phyloP scores from a whole-genome alignment of 2,113 vertebrate genomes.

The Baryphthengus martii region DNA sequence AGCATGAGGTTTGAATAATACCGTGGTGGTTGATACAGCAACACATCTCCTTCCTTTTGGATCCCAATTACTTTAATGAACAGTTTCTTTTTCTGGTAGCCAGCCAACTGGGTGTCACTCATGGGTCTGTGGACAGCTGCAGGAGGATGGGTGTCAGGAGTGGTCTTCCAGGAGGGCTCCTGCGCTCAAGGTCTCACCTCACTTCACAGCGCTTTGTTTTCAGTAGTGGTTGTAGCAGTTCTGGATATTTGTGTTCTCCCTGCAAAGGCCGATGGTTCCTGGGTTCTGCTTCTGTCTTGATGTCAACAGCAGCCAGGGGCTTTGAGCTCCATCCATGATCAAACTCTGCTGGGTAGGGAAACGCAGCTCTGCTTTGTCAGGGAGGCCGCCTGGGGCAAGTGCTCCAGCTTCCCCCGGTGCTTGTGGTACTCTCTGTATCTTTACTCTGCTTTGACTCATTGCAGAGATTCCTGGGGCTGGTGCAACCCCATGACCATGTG shows the following conservation, averaged over 20 bases:
- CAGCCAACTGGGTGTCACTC: neutral
- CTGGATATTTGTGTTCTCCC: neutral
- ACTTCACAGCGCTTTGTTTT: neutral
- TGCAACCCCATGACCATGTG: neutral
- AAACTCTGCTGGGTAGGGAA: neutral
- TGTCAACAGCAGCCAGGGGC: neutral
- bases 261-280: neutral
- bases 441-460: neutral
- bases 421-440: neutral
- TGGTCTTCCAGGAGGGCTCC: neutral
- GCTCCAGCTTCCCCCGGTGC: neutral
- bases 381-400: neutral
- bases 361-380: fast-evolving
- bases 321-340: neutral
- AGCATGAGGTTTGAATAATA: neutral
- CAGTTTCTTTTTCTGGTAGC: neutral
- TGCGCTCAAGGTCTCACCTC: neutral
- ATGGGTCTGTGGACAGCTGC: neutral
- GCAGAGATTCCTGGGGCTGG: neutral
- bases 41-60: neutral
- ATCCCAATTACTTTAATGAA: neutral
- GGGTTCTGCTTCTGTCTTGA: neutral
- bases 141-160: neutral
- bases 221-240: neutral
- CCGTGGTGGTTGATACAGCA: neutral